Evolutionary conservation across 2,113 vertebrate species (phyloP).

Genomic region (Aspidoscelis tigris): DNA sequence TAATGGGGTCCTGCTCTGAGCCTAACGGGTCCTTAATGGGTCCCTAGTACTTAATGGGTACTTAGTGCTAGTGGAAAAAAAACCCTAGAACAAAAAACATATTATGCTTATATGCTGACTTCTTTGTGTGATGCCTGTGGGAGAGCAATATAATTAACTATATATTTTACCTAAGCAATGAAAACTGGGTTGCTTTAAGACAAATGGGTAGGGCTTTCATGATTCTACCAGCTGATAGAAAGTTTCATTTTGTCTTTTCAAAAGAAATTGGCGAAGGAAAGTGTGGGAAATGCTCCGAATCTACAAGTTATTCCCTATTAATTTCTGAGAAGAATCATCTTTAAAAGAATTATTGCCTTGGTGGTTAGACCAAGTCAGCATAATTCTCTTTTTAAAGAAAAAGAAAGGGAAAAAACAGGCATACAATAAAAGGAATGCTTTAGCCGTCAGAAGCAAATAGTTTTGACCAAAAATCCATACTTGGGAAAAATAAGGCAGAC

Average conservation of each 20-base stretch:
- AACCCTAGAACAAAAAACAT: no score
- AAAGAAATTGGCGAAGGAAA: background rate
- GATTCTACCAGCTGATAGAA: background rate
- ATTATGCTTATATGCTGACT: no score
- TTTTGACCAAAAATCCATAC: background rate
- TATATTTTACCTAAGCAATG: no score
- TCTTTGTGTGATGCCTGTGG: no score
- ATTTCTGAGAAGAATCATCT: no score
- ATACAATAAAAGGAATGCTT: background rate
- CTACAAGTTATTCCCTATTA: background rate
- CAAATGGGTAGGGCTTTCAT: background rate
- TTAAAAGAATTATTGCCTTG: no score
- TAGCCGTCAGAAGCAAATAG: background rate
- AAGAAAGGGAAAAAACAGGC: background rate
- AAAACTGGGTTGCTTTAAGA: no score
- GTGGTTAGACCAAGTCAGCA: background rate
- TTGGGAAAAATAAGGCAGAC: slow-evolving; percentile 2
- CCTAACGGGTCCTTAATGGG: no score
- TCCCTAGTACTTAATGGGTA: no score
- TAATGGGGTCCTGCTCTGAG: no score
- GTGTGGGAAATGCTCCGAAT: background rate
- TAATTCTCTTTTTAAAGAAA: background rate
- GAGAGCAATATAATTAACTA: no score
- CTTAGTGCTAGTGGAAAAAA: no score
- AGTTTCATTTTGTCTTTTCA: background rate